Evolutionary conservation across 2,888 invertebrate genomes (phyloP).

Genomic region (Drosophila paramelanica): DNA sequence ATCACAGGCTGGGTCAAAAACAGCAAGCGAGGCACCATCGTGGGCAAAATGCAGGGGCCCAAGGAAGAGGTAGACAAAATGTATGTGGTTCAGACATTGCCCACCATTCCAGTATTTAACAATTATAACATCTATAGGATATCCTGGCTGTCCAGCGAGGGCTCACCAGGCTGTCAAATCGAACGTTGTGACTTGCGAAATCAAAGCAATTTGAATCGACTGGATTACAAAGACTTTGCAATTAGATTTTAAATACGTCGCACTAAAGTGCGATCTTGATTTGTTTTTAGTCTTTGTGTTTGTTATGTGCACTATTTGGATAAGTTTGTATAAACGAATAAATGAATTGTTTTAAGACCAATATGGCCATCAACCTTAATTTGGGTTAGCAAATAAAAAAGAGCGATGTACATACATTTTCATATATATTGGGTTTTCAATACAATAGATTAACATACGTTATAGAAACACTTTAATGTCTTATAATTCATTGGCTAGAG

Average conservation of each 20-base stretch:
- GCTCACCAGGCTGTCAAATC: constrained; percentile 94
- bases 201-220: constrained; percentile 89
- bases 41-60: constrained; percentile 94
- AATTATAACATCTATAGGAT: constrained; percentile 86
- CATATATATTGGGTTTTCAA: constrained; percentile 72
- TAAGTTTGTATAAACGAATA: constrained; percentile 69
- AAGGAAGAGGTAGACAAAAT: constrained; percentile 92
- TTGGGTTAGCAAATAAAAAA: constrained; percentile 15
- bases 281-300: constrained; percentile 50
- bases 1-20: constrained; percentile 97
- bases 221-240: constrained; percentile 90
- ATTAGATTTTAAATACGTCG: constrained; percentile 89
- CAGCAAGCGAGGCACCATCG: constrained; percentile 93
- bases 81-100: constrained; percentile 86
- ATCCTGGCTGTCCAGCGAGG: constrained; percentile 92
- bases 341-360: constrained; percentile 42
- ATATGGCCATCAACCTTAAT: background rate
- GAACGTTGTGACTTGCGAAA: constrained; percentile 93
- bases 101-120: background rate
- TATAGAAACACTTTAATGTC: constrained; percentile 55
- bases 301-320: constrained; percentile 67
- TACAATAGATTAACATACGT: constrained; percentile 57
- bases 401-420: constrained; percentile 39
- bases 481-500: constrained; percentile 55
- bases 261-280: constrained; percentile 4